Base-by-base conservation (phyloP, 2,888 invertebrate species). In the Zaprionus bogoriensis region DNA sequence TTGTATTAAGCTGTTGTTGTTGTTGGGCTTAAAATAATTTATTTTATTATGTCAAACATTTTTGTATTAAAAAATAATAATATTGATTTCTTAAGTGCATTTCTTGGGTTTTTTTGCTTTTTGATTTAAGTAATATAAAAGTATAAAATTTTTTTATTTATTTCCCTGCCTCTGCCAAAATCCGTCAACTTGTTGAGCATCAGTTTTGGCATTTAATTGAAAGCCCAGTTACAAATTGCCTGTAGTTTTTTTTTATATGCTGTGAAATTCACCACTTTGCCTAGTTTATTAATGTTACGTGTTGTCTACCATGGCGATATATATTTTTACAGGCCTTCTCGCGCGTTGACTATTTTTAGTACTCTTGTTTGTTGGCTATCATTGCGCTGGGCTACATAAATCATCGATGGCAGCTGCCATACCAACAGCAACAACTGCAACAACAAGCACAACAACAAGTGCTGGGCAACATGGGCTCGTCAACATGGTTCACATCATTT, bases 301-400 rank as follows among this genome's bases (percentile, higher is more conserved):
- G 69, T 52, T 57, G 51, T 62, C 67, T n/a, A n/a, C n/a, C n/a
- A n/a, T n/a, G n/a, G n/a, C n/a, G n/a, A n/a, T n/a, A n/a, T n/a
- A n/a, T n/a, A n/a, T n/a, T n/a, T n/a, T n/a, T n/a, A n/a, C n/a
- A n/a, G n/a, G n/a, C n/a, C n/a, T n/a, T n/a, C n/a, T n/a, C n/a
- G n/a, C n/a, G n/a, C n/a, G n/a, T n/a, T 12, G 17, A 36, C 14
- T 30, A 55, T 45, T 67, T 72, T 75, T 54, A 63, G 38, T 50
- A 25, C 63, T 36, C 58, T 46, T 64, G 61, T 67, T 74, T 60
- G 52, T 28, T 59, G 62, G 41, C 48, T 71, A 71, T 79, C 67
- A 80, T 72, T 69, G 63, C 46, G 65, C 36, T 46, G 23, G 42
- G 44, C 50, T 63, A 58, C 73, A 84, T 77, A 81, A 80, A 83